phyloP scores from a whole-genome alignment of 1,140 invertebrate genomes.

The Chlorops oryzae region DNA sequence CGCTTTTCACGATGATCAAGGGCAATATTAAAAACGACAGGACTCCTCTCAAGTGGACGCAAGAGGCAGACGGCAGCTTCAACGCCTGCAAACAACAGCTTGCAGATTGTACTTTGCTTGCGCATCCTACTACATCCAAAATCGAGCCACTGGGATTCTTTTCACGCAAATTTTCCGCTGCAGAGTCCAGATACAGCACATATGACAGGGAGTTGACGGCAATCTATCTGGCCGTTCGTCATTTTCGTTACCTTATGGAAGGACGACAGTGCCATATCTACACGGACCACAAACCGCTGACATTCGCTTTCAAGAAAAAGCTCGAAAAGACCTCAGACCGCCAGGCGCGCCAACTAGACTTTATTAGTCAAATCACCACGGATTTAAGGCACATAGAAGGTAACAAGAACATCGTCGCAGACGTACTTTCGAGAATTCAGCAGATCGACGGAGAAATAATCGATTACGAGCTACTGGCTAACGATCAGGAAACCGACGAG shows the following conservation, averaged over 20 bases:
- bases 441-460: no score
- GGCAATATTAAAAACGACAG: conserved; percentile 25
- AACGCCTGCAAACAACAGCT: no score
- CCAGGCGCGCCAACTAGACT: conserved; percentile 37
- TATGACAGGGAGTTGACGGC: conserved; percentile 40
- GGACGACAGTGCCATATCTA: conserved; percentile 37
- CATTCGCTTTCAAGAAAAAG: conserved; percentile 31
- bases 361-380: conserved; percentile 43
- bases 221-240: conserved; percentile 26
- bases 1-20: conserved; percentile 19
- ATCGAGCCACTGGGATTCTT: neutral
- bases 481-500: conserved; percentile 3
- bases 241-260: conserved; percentile 33
- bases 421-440: conserved; percentile 34
- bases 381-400: conserved; percentile 42
- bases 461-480: neutral
- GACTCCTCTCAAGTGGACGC: conserved; percentile 20
- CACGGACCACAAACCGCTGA: conserved; percentile 47
- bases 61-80: conserved; percentile 25
- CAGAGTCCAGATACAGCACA: conserved; percentile 16
- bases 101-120: no score
- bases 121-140: conserved; percentile 28
- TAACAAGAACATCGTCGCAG: conserved; percentile 35
- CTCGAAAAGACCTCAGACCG: conserved; percentile 26
- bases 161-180: neutral